A percentile compares a stretch with the other conserved stretches of the same genome.
These are phyloP conservation scores for Dyspetes luteomarginatus DNA, from an alignment of 2,888 invertebrate genomes.

Conservation along the genomic window DNA sequence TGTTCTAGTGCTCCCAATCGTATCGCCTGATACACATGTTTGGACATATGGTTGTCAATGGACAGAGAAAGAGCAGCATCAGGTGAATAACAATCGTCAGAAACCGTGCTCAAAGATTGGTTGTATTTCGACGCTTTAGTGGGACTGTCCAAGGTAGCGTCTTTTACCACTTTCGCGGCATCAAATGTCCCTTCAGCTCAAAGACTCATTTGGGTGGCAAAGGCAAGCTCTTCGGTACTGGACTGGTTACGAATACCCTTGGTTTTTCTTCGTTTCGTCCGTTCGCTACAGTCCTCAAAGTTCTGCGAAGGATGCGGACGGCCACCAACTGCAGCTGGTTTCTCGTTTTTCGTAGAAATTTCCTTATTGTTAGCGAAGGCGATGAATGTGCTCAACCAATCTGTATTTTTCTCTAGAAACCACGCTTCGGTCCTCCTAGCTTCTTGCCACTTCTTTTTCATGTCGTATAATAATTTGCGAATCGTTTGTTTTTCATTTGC, in stretches of 20 bases:
- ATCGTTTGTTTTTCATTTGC: background rate
- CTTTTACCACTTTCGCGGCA: background rate
- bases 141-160: constrained; percentile 7
- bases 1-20: background rate
- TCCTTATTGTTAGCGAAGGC: background rate
- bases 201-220: constrained; percentile 4
- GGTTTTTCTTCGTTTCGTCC: constrained; percentile 5
- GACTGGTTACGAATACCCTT: background rate
- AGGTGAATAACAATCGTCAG: background rate
- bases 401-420: constrained; percentile 21
- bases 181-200: background rate
- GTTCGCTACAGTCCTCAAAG: constrained; percentile 1
- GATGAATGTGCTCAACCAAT: constrained; percentile 13
- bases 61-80: constrained; percentile 12
- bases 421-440: constrained; percentile 8
- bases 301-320: background rate
- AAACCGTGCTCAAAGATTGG: constrained; percentile 1
- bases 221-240: background rate
- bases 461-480: background rate
- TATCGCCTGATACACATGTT: constrained; percentile 2
- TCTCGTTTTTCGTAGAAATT: background rate
- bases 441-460: background rate
- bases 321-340: background rate
- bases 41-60: constrained; percentile 2
- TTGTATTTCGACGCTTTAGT: constrained; percentile 8